phyloP scores from a whole-genome alignment of 1,140 invertebrate species.

The Drosophila littoralis region DNA sequence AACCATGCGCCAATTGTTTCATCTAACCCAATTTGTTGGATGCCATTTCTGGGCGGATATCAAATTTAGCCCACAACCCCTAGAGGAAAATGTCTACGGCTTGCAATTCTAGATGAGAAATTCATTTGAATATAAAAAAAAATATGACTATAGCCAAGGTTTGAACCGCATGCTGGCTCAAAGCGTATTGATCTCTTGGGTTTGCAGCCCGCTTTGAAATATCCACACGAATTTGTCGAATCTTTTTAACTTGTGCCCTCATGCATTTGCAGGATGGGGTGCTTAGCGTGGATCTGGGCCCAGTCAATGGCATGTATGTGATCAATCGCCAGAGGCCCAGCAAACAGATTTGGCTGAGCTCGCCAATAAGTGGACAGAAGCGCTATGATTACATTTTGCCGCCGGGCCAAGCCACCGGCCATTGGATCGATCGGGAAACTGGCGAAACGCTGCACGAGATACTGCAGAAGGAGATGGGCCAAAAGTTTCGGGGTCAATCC shows the following conservation, averaged over 20 bases:
- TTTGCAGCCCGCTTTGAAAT: too few species aligned
- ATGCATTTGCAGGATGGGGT: slow-evolving; percentile 91
- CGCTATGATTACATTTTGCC: slow-evolving; percentile 92
- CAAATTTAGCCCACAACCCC: too few species aligned
- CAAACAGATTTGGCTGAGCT: slow-evolving; percentile 98
- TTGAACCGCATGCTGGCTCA: too few species aligned
- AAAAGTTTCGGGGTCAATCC: slow-evolving; percentile 87
- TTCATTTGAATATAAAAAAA: too few species aligned
- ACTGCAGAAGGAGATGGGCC: slow-evolving; percentile 92
- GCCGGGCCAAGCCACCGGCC: slow-evolving; percentile 85
- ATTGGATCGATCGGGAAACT: slow-evolving; percentile 97
- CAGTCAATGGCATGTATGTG: slow-evolving; percentile 94
- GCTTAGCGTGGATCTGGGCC: slow-evolving; percentile 93
- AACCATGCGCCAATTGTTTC: too few species aligned
- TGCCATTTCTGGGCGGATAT: too few species aligned
- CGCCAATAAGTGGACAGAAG: slow-evolving; percentile 96
- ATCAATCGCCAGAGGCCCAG: slow-evolving; percentile 98
- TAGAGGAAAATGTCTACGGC: too few species aligned
- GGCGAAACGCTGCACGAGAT: slow-evolving; percentile 92
- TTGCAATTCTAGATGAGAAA: too few species aligned
- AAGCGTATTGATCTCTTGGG: too few species aligned
- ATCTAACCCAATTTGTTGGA: too few species aligned
- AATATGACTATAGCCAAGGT: too few species aligned
- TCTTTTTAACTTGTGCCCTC: background rate
- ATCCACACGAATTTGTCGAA: too few species aligned